Evolutionary conservation across 2,113 vertebrate species (phyloP).

Genomic region (Mixornis gularis): DNA sequence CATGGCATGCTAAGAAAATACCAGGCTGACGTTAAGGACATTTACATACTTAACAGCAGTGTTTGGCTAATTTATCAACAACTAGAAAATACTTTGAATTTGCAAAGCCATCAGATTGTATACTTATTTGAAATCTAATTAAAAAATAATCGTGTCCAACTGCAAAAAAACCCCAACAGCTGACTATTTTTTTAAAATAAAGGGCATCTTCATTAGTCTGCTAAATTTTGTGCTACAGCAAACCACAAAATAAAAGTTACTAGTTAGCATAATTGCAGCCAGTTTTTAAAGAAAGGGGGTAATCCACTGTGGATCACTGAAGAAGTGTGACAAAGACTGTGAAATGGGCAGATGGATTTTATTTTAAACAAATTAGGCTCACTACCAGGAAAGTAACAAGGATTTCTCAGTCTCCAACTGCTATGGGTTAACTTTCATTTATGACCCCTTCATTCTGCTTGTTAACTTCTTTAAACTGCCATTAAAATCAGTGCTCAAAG

Average conservation of each 20-base stretch:
- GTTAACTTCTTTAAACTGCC: constrained; percentile 20
- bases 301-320: constrained; percentile 63
- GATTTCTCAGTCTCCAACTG: constrained; percentile 58
- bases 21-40: background rate
- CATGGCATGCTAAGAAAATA: constrained; percentile 24
- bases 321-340: constrained; percentile 70
- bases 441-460: constrained; percentile 34
- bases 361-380: constrained; percentile 72
- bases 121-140: constrained; percentile 11
- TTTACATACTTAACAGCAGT: background rate
- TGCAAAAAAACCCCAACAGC: background rate
- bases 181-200: constrained; percentile 19
- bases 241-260: constrained; percentile 67
- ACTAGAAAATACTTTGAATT: background rate
- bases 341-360: constrained; percentile 71
- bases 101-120: background rate
- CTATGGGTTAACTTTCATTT: constrained; percentile 45
- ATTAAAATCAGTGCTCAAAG: constrained; percentile 23
- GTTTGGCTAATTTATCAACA: background rate
- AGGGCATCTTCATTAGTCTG: constrained; percentile 17
- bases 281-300: constrained; percentile 66
- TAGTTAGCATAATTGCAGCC: constrained; percentile 67
- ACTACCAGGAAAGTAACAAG: constrained; percentile 61
- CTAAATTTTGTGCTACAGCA: constrained; percentile 59
- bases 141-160: background rate